Evolutionary conservation across 2,797 vertebrate genomes (phyloP), one percentile per base, ranked within the genome.

Genomic region (Halcyon leucocephala): DNA sequence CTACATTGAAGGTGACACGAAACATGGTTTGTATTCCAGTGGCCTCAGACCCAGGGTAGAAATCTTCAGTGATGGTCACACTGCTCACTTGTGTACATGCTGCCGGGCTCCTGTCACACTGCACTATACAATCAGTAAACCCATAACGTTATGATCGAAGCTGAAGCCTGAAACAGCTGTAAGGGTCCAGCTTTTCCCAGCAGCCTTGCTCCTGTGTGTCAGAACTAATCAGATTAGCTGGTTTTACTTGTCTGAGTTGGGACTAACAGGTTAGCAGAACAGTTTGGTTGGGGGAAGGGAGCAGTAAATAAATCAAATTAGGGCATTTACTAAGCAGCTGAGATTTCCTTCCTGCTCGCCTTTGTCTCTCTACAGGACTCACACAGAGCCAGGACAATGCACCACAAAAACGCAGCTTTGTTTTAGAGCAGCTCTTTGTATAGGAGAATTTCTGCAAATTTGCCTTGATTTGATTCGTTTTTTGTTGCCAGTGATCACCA

Each of bases 171-270:
- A 95, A 93, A 93, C 26, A 86, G 88, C 89, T 86, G 52, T 89
- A 86, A 88, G 64, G 52, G 54, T 79, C 90, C 67, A 67, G 57
- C 39, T 94, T 96, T 79, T 93, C 91, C 85, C 93, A 90, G 80
- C 78, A 95, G 86, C 89, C 82, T 89, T 91, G 81, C 81, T 89
- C 77, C 71, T 71, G 62, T 84, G 52, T 83, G 82, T 91, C 87
- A 96, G 89, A 72, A 87, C 94, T 98, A 94, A 97, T 96, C 90
- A 94, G 92, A 95, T 96, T 84, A 96, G 90, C 90, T 93, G 93
- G 78, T 95, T 2, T 93, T 95, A 97, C 92, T 93, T 95, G 90
- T 93, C 95, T 97, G 94, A 95, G 95, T 70, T 90, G 95, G 95
- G 97, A 94, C 96, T 94, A 97, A 86, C 82, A 89, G 88, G 95